Evolutionary conservation across 2,888 invertebrate genomes (phyloP).

Genomic region (Chironomus tentans): DNA sequence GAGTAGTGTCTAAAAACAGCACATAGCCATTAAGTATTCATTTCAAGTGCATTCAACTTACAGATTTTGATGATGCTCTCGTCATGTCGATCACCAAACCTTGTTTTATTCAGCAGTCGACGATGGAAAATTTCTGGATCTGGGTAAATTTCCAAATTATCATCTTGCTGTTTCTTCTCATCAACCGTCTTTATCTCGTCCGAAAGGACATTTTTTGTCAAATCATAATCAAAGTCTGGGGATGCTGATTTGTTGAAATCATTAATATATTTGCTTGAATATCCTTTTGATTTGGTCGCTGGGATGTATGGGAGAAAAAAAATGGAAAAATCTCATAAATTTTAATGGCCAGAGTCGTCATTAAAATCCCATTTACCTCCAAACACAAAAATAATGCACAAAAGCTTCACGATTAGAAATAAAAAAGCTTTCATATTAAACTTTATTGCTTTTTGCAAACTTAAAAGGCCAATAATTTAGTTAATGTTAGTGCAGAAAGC

Average conservation of each 20-base stretch:
- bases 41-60: background rate
- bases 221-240: slow-evolving; percentile 7
- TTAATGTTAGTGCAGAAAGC: background rate
- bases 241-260: background rate
- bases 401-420: background rate
- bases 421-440: background rate
- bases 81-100: slow-evolving; percentile 11
- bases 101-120: background rate
- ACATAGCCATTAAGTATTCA: background rate
- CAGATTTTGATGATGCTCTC: slow-evolving; percentile 18
- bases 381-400: slow-evolving; percentile 15
- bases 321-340: background rate
- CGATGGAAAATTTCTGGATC: slow-evolving; percentile 31
- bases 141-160: slow-evolving; percentile 30
- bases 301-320: background rate
- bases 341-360: background rate
- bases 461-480: slow-evolving; percentile 2
- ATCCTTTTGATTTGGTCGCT: background rate
- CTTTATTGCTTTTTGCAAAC: background rate
- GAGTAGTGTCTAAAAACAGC: slow-evolving; percentile 6
- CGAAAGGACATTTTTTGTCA: background rate
- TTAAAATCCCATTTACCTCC: background rate
- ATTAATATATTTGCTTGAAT: slow-evolving; percentile 4
- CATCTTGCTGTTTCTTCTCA: background rate
- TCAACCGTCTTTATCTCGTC: background rate